Conservation (phyloP, 2,797 vertebrate species). For the Podarcis lilfordi region DNA sequence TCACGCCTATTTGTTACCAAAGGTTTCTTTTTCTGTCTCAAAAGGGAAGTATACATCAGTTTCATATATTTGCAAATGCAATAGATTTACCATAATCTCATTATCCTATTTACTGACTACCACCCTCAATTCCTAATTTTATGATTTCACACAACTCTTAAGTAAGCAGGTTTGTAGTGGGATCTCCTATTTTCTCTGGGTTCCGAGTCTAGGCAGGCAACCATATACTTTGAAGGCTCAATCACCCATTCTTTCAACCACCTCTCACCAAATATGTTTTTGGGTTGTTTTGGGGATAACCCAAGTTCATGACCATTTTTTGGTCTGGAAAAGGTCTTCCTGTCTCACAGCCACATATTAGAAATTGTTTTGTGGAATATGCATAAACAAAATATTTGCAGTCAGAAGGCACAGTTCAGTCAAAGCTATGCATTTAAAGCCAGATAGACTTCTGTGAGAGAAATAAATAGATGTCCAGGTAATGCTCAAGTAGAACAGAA, state of each 20-base stretch:
- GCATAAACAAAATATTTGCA: constrained; percentile 8
- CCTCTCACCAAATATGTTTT: background rate
- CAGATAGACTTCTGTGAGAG: background rate
- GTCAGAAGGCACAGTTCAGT: background rate
- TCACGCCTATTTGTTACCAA: background rate
- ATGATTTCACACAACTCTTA: background rate
- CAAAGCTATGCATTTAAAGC: background rate
- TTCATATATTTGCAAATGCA: background rate
- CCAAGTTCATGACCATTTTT: constrained; percentile 1
- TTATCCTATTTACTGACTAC: background rate
- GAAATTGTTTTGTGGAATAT: background rate
- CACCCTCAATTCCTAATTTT: background rate
- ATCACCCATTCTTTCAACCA: background rate
- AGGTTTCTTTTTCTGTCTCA: constrained; percentile 2
- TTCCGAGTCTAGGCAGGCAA: background rate
- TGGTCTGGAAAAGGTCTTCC: background rate
- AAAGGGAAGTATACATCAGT: background rate
- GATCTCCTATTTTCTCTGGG: background rate
- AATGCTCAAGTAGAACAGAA: background rate
- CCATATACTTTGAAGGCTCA: background rate
- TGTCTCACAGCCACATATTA: background rate
- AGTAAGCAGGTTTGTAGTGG: background rate
- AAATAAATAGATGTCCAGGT: background rate
- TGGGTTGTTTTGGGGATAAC: background rate
- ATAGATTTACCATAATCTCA: background rate